Evolutionary conservation across 1,140 invertebrate genomes (phyloP).

Genomic region (Lepidurus apus): DNA sequence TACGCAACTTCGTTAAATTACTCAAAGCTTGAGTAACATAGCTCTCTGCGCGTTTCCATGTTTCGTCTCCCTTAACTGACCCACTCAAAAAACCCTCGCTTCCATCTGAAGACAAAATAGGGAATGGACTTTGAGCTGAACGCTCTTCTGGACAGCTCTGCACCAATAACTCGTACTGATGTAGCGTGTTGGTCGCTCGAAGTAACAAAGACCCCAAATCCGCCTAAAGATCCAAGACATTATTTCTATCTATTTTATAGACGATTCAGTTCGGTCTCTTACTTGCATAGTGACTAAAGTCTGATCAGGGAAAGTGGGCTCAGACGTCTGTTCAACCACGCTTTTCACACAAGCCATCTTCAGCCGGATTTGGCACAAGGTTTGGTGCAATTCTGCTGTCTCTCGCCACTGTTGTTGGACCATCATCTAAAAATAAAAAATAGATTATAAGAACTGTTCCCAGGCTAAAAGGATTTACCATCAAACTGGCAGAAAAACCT

Average conservation of each 20-base stretch:
- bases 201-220: neutral
- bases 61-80: neutral
- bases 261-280: neutral
- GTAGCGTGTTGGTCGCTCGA: neutral
- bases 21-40: neutral
- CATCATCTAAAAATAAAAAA: neutral
- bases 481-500: slow-evolving; percentile 60
- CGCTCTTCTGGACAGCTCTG: neutral
- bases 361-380: slow-evolving; percentile 26
- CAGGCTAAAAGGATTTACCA: neutral
- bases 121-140: neutral
- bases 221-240: neutral
- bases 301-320: neutral
- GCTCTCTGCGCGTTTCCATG: neutral
- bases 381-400: slow-evolving; percentile 1
- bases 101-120: neutral
- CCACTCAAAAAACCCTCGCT: neutral
- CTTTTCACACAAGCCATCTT: neutral
- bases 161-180: neutral
- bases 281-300: neutral
- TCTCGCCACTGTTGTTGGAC: slow-evolving; percentile 30
- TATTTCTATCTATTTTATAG: neutral
- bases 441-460: too few relatives aligned
- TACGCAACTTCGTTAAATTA: neutral
- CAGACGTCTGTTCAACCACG: neutral